These are phyloP conservation scores for Leucopternis melanops DNA, from an alignment of 2,113 vertebrate species.

Conservation along the genomic window DNA sequence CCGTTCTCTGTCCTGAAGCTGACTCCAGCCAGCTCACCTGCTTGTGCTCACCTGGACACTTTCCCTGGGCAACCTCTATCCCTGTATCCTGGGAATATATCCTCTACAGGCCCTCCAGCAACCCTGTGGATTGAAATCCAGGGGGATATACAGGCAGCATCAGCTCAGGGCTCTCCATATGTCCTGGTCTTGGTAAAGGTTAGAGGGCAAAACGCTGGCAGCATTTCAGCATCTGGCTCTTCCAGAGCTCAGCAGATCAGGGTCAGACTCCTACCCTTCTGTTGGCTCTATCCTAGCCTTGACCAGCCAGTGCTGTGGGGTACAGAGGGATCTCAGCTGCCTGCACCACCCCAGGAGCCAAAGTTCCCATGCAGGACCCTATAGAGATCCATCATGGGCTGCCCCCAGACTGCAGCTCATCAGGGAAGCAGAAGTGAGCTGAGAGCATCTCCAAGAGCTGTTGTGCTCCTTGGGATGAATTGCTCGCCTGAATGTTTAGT, in stretches of 20 bases:
- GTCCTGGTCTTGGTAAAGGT: neutral
- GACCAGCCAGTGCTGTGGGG: neutral
- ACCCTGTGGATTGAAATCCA: neutral
- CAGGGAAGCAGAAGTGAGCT: neutral
- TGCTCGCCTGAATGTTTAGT: neutral
- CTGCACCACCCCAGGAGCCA: neutral
- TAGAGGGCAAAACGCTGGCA: neutral
- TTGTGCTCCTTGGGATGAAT: neutral
- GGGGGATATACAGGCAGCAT: neutral
- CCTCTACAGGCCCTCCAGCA: neutral
- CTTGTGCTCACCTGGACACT: neutral
- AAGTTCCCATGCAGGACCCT: neutral
- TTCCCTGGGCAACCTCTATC: neutral
- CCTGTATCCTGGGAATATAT: neutral
- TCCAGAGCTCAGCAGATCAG: neutral
- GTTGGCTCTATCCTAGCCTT: neutral
- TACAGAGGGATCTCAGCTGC: neutral
- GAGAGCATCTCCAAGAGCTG: neutral
- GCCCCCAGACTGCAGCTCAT: neutral
- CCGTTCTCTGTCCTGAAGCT: accelerated
- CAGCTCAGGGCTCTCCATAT: neutral
- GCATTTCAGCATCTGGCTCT: no score
- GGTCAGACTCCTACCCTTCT: neutral
- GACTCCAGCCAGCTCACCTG: neutral
- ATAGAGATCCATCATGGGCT: neutral